Conservation (phyloP, 2,797 vertebrate species). For the Florisuga fusca region DNA sequence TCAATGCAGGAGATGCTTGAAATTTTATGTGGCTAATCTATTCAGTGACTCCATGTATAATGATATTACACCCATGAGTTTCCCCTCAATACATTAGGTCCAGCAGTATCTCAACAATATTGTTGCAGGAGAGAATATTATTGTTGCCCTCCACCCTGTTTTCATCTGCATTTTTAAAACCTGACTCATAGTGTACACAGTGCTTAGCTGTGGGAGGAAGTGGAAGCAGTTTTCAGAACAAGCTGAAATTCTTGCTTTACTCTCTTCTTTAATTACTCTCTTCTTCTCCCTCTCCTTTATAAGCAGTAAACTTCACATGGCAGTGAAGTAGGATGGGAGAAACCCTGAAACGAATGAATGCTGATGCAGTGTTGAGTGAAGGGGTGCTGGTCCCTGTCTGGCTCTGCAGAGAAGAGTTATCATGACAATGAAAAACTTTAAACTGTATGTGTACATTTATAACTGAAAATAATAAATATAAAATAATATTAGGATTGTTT, state of each 20-base stretch:
- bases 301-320: background rate
- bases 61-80: background rate
- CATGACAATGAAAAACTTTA: background rate
- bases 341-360: rapidly evolving
- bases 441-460: background rate
- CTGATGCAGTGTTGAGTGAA: background rate
- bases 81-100: rapidly evolving
- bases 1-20: background rate
- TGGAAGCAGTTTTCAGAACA: background rate
- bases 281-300: background rate
- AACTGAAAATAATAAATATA: background rate
- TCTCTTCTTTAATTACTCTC: background rate
- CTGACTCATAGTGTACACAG: background rate
- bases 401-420: background rate
- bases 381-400: background rate
- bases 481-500: background rate
- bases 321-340: background rate
- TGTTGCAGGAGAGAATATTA: background rate
- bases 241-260: background rate
- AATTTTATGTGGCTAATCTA: background rate
- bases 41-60: background rate
- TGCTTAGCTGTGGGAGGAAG: background rate
- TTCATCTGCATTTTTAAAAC: background rate
- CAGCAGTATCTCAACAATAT: background rate
- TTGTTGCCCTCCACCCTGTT: background rate